These are phyloP conservation scores for Ceyx erithaca DNA, from an alignment of 2,797 vertebrate genomes.

Conservation along the genomic window DNA sequence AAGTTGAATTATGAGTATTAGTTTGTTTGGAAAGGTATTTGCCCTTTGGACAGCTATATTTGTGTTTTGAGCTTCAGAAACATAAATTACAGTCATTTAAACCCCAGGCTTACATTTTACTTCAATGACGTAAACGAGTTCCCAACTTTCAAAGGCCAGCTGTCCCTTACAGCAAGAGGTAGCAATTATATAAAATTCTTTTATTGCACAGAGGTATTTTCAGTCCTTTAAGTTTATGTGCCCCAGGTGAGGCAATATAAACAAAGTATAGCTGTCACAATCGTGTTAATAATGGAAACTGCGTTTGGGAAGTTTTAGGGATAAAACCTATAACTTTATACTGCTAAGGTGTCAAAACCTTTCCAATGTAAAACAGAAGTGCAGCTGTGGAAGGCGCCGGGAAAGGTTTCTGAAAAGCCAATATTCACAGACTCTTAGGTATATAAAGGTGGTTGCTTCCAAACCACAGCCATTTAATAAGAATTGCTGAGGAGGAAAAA, in stretches of 20 bases:
- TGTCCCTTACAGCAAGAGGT: conserved; percentile 65
- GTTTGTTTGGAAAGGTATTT: conserved; percentile 59
- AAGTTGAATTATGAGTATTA: conserved; percentile 21
- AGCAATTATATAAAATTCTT: conserved; percentile 61
- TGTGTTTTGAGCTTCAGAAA: conserved; percentile 54
- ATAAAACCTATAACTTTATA: conserved; percentile 56
- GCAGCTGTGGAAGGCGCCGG: background rate
- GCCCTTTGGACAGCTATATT: conserved; percentile 63
- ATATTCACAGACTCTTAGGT: background rate
- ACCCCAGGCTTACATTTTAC: conserved; percentile 61
- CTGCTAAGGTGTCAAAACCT: conserved; percentile 53
- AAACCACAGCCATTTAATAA: background rate
- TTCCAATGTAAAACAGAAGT: conserved; percentile 28
- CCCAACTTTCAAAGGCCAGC: conserved; percentile 59
- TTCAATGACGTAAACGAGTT: conserved; percentile 45
- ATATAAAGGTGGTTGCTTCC: background rate
- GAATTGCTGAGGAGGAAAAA: background rate
- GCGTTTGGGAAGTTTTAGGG: conserved; percentile 65
- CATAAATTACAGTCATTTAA: conserved; percentile 66
- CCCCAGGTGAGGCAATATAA: conserved; percentile 38
- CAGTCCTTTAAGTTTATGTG: conserved; percentile 58
- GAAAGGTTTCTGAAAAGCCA: conserved; percentile 20
- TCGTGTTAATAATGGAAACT: conserved; percentile 29
- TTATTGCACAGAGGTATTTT: conserved; percentile 53
- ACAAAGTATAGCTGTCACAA: conserved; percentile 20